Conservation (phyloP, 2,113 vertebrate genomes). For the Myrmophylax atrothorax region DNA sequence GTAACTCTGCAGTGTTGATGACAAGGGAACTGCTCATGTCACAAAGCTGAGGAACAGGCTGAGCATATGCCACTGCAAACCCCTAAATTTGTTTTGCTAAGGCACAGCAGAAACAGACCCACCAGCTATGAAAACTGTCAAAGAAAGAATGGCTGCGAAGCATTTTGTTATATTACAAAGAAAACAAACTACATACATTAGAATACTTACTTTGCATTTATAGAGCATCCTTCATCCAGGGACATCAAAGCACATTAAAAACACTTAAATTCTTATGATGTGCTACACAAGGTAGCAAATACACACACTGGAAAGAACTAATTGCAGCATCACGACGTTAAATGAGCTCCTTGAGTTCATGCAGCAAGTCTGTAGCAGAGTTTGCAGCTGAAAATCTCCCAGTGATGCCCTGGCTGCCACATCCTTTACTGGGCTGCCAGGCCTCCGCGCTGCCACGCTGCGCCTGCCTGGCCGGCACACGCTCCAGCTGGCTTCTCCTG, state of each 20-base stretch:
- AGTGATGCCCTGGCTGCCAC: neutral
- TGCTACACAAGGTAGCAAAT: neutral
- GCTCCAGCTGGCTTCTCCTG: neutral
- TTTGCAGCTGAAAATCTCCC: neutral
- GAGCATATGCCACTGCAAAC: neutral
- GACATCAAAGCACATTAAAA: constrained; percentile 31
- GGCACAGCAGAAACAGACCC: neutral
- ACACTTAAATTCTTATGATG: neutral
- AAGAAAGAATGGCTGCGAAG: neutral
- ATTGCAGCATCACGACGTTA: rapidly evolving
- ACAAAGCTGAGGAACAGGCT: neutral
- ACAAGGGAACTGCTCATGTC: neutral
- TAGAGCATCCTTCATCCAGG: constrained; percentile 49
- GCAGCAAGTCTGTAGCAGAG: neutral
- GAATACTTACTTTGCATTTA: constrained; percentile 67
- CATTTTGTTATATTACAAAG: constrained; percentile 33
- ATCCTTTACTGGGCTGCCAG: neutral
- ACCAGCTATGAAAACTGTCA: constrained; percentile 29
- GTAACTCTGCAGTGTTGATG: neutral
- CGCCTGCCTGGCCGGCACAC: rapidly evolving
- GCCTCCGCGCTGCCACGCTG: neutral
- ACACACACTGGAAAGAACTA: neutral
- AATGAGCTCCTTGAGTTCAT: neutral
- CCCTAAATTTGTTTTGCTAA: constrained; percentile 29
- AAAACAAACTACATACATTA: neutral